Evolutionary conservation across 2,888 invertebrate genomes (phyloP), one percentile per base, ranked within the genome.

Genomic region (Pristionchus exspectatus): DNA sequence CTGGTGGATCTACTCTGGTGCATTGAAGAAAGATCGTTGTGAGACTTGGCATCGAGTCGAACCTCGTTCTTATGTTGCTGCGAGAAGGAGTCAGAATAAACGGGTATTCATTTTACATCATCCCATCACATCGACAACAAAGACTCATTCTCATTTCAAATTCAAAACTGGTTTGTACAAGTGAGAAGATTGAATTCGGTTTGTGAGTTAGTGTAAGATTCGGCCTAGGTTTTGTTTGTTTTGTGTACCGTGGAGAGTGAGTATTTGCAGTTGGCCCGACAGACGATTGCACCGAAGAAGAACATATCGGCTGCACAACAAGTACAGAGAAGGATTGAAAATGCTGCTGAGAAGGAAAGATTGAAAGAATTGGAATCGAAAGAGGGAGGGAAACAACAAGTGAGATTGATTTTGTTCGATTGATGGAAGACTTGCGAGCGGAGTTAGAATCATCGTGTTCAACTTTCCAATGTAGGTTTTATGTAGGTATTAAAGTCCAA

Each of bases 251-350:
- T 50, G 50, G 50, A 81, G 81, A 81, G 81, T 59, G 33, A 30
- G 84, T 59, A 63, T 44, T 59, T 33, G 59, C 56, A 89, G 89
- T 54, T 89, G 81, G 89, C 89, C 66, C 89, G 89, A 9, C 89
- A 89, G 30, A 83, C 89, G 18, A 89, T 83, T 27, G 44, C 66
- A 30, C 89, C 89, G 27, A 89, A 83, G 89, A 89, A 89, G 89
- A 89, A 44, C 66, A 77, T 89, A 63, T 89, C 89, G 30, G 89
- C 89, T 27, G 83, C 81, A 27, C 81, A 81, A 50, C 89, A 89
- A 66, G 44, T 89, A 24, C 87, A 88, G 56, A 88, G 74, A n/a
- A 88, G 87, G 27, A 88, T 88, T 10, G 87, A 56, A 21, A 54
- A 33, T 74, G 74, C 72, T 21, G 87, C 87, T 24, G 87, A 88